Evolutionary conservation across 2,888 invertebrate genomes (phyloP), one percentile per base, ranked within the genome.

Genomic region (Graphium colonna): DNA sequence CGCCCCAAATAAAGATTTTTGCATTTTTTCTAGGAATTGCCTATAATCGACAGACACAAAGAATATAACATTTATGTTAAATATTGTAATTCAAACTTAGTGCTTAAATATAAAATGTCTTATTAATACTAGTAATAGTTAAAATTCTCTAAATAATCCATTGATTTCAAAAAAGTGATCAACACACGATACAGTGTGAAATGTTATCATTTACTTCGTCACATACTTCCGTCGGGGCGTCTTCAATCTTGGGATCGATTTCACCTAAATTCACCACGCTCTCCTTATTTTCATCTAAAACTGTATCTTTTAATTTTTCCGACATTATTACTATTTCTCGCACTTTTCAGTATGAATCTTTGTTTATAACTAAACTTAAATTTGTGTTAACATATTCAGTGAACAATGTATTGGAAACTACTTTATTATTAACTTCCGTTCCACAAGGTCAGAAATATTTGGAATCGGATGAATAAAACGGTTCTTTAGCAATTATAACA

Each of bases 341-440:
- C 42, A n/a, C 3, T 13, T 12, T 36, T 13, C 36, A 36, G n/a
- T n/a, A 12, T 5, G 33, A n/a, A 9, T 10, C 33, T 33, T 33
- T 33, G 68, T 58, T 66, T 67, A 63, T 67, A 65, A 64, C 68
- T 68, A n/a, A 64, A 56, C 56, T 36, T 57, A 53, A 53, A 58
- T 63, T 67, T 63, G 69, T 75, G 69, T 62, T 65, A 57, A 43
- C 56, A 60, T 56, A 47, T 40, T 31, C 58, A 79, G 81, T 81
- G 74, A 62, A 60, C 49, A 44, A 56, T 57, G 55, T 47, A 65
- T 59, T 61, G 56, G 69, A 74, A 77, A 67, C 67, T 63, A 61
- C 59, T 64, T 64, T 63, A 64, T 61, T 65, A 52, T 59, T 48
- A 56, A 66, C 65, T 82, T 86, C 84, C 87, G 77, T 65, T 68